phyloP scores from a whole-genome alignment of 2,797 vertebrate species.

The Malacoctenus gilli region DNA sequence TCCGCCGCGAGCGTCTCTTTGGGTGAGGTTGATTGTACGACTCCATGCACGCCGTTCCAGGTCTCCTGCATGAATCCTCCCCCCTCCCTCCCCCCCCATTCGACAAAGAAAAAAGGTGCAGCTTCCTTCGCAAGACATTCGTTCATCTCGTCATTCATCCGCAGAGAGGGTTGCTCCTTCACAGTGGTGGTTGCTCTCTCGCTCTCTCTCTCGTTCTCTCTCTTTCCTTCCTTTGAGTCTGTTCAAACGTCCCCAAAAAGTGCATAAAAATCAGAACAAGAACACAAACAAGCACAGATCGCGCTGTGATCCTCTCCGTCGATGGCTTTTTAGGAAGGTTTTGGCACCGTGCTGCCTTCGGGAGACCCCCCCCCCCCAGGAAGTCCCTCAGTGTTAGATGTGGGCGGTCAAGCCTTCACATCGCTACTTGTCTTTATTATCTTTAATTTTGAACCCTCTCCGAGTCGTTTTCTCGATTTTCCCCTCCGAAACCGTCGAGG shows the following conservation, averaged over 20 bases:
- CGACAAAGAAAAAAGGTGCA: constrained; percentile 50
- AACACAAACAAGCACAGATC: constrained; percentile 40
- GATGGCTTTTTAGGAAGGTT: constrained; percentile 65
- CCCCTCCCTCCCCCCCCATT: constrained; percentile 9
- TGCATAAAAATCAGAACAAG: constrained; percentile 49
- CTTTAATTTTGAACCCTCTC: no score
- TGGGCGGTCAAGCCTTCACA: constrained; percentile 50
- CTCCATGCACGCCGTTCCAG: constrained; percentile 66
- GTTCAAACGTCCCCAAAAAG: constrained; percentile 50
- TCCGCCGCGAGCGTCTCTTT: constrained; percentile 66
- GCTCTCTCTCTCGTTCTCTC: no score
- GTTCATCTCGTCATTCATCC: constrained; percentile 61
- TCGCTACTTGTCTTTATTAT: no score
- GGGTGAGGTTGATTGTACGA: constrained; percentile 70
- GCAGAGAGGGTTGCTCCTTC: constrained; percentile 50
- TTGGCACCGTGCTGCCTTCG: constrained; percentile 68
- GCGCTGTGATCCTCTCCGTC: constrained; percentile 51
- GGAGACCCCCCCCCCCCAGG: constrained; percentile 51
- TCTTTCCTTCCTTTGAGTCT: constrained; percentile 47
- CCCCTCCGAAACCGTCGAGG: constrained; percentile 12
- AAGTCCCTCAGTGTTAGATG: constrained; percentile 37
- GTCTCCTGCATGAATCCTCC: constrained; percentile 50
- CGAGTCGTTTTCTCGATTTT: no score
- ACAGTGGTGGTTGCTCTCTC: no score
- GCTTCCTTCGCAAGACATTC: constrained; percentile 64